phyloP scores from a whole-genome alignment of 2,113 vertebrate species.

The Cephalopterus ornatus region DNA sequence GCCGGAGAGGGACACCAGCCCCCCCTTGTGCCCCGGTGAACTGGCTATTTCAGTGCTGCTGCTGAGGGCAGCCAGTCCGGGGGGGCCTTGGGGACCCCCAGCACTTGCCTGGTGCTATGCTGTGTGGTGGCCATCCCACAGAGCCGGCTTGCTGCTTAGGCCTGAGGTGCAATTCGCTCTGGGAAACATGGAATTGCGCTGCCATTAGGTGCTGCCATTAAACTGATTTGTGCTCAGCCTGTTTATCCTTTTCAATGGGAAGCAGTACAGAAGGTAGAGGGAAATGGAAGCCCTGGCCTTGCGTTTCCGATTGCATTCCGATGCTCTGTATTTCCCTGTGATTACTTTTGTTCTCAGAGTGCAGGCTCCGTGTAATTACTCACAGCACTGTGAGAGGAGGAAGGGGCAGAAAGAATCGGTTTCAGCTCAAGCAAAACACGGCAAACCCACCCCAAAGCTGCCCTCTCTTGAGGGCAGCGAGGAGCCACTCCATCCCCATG shows the following conservation, averaged over 20 bases:
- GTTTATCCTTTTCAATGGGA: constrained; percentile 23
- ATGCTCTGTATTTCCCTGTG: not conserved
- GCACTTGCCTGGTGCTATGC: not conserved
- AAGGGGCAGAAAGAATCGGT: not conserved
- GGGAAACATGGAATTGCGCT: not conserved
- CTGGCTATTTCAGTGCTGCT: not conserved
- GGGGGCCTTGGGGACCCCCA: fast-evolving
- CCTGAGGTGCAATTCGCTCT: not conserved
- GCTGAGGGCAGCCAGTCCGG: not conserved
- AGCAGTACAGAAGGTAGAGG: not conserved
- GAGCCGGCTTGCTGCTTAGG: not conserved
- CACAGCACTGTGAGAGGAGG: not conserved
- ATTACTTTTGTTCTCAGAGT: constrained; percentile 52
- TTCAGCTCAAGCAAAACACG: not conserved
- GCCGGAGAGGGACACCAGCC: not conserved
- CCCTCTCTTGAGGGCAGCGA: not conserved
- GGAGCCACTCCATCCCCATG: fast-evolving
- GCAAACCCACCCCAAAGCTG: not conserved
- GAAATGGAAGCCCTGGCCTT: constrained; percentile 26
- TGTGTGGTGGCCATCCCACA: fast-evolving
- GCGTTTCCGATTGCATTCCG: constrained; percentile 3
- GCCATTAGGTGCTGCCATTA: constrained; percentile 44
- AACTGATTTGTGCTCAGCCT: constrained; percentile 43
- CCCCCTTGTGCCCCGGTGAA: fast-evolving
- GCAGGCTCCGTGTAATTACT: constrained; percentile 3